Evolutionary conservation across 2,888 invertebrate genomes (phyloP).

Genomic region (Tenthredo livida): DNA sequence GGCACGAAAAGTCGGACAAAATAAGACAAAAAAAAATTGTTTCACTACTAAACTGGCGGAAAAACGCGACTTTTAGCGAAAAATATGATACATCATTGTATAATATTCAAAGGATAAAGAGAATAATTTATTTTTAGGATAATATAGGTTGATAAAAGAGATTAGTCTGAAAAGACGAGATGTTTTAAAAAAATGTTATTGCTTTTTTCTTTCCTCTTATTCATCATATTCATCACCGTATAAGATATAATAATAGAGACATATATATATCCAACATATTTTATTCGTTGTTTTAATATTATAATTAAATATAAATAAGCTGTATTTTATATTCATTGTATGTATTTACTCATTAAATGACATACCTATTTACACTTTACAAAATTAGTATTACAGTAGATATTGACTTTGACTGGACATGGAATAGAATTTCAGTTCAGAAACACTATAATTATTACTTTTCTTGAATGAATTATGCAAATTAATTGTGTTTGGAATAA

Average conservation of each 20-base stretch:
- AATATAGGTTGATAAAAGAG: too few relatives aligned
- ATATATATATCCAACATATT: background rate
- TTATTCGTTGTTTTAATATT: background rate
- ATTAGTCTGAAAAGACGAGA: too few relatives aligned
- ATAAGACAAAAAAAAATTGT: too few relatives aligned
- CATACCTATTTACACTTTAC: slow-evolving; percentile 32
- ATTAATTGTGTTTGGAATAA: background rate
- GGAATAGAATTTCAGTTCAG: background rate
- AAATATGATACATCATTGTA: background rate
- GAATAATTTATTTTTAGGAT: background rate
- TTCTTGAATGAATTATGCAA: background rate
- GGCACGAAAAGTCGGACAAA: too few relatives aligned
- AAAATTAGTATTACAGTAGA: background rate
- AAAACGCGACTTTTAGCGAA: background rate
- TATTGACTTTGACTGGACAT: slow-evolving; percentile 27
- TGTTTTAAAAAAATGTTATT: background rate
- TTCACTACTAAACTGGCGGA: background rate
- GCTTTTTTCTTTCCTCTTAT: background rate
- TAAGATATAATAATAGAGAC: background rate
- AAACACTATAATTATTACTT: background rate
- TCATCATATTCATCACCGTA: background rate
- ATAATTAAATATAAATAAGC: slow-evolving; percentile 15
- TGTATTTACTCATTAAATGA: slow-evolving; percentile 5
- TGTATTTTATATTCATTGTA: background rate
- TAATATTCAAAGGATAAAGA: background rate